Base-by-base conservation (phyloP, 92 coral and sea anemone genomes). In the Parazoanthus swiftii region DNA sequence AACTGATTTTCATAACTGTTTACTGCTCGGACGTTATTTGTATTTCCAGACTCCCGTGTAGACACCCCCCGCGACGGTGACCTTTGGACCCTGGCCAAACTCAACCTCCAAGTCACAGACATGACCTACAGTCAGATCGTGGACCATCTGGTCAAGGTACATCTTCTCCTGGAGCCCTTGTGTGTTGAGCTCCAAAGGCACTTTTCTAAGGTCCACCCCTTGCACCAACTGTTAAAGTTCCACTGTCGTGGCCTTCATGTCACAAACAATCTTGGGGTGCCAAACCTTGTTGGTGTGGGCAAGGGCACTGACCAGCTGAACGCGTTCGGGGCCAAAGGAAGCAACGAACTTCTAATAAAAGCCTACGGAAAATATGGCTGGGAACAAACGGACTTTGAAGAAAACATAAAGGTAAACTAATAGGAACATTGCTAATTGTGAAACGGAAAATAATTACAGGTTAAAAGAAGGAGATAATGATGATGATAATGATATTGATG, bases 121-220 rank as follows among this genome's bases (percentile, higher is more conserved):
- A 68, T 91, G 59, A 86, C 82, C 6, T 85, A 93, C 88, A 74
- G 82, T 36, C 88, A 90, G 86, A 82, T 93, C 10, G 89, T 91
- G 70, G 95, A 93, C 67, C 95, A 93, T 86, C 80, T 93, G 42
- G 46, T 92, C 54, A 92, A 90, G 65, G 88, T 88, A 6, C 92
- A 90, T 54, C 89, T 90, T 70, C 36, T 90, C 1, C 46, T 86
- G 73, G 92, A 90, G 70, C 89, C 89, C 73, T 66, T 90, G 6
- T 90, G 92, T 59, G 92, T 90, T 36, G 81, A 70, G 25, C 59
- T 90, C 15, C 74, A 86, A 51, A 81, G 92, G 38, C 80, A 65
- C 74, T 51, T 90, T 81, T 86, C 92, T 15, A 46, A 54, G 18
- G 3, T 33, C 35, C 92, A 90, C 65, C 89, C 92, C 16, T 36